Evolutionary conservation across 2,888 invertebrate species (phyloP), one percentile per base, ranked within the genome.

Genomic region (Platycnemis pennipes): DNA sequence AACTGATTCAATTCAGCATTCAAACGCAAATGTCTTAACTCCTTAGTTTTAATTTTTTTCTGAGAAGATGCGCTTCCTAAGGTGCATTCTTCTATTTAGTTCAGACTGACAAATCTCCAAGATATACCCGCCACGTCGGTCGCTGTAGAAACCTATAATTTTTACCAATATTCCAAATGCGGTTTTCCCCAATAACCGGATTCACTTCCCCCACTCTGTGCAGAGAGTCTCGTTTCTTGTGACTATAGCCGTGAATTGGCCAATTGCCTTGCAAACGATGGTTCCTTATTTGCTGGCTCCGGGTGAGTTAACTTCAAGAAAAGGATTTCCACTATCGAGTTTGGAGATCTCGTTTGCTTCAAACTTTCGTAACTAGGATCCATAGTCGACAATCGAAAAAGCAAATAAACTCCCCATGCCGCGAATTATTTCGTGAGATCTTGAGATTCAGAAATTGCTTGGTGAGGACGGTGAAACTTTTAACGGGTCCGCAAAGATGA

Each of bases 351-450:
- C 37, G 13, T 11, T 16, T 26, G 77, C 77, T 77, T 77, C 77
- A 37, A 77, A 77, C 77, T 77, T 77, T 77, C 37, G 77, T 77
- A 77, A 77, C 31, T 31, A 37, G 31, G 13, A 37, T 77, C 77
- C 31, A 2, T 13, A 37, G 77, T 37, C 37, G 13, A 16, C 0
- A 77, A 26, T 26, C 63, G 37, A 77, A 77, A 69, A 77, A 77
- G 77, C 13, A 37, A 77, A 77, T 13, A 77, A 77, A 16, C 63
- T 77, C 16, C 77, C 8, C 77, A 11, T 5, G 2, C 2, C 77
- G 77, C 77, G 37, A 77, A 77, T 77, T 77, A 77, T 77, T 77
- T 77, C 77, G 77, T 77, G 77, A 77, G 77, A 77, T 77, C 37
- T 37, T n/a, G 77, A 11, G 77, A 77, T 77, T 77, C 26, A 26